Evolutionary conservation across 2,888 invertebrate species (phyloP).

Genomic region (Cotesia congregata): DNA sequence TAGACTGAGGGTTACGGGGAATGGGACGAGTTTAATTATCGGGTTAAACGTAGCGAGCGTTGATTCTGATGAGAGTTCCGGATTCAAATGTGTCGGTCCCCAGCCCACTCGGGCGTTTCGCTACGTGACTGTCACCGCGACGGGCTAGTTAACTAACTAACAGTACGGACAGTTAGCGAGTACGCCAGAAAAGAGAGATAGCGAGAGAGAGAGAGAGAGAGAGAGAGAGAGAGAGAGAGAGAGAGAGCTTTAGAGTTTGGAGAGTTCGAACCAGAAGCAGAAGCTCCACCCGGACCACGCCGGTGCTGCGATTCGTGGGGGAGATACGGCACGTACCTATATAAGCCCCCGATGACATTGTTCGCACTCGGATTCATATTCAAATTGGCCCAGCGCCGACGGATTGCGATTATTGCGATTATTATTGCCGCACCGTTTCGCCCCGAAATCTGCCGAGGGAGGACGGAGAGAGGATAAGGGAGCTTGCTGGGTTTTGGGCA

Average conservation of each 20-base stretch:
- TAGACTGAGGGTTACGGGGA: conserved; percentile 32
- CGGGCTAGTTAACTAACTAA: conserved; percentile 69
- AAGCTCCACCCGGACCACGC: neutral
- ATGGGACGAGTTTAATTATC: conserved; percentile 66
- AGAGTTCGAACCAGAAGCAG: neutral
- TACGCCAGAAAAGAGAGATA: conserved; percentile 9
- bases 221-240: conserved; percentile 28
- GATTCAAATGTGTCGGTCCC: conserved; percentile 65
- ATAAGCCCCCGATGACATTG: conserved; percentile 65
- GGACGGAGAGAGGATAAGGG: neutral
- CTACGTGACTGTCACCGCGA: conserved; percentile 68
- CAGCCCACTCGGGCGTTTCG: conserved; percentile 37
- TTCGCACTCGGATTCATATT: conserved; percentile 70
- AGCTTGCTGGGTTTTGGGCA: neutral
- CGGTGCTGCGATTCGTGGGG: conserved; percentile 61
- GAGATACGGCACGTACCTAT: conserved; percentile 67
- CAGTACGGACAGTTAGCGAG: conserved; percentile 62
- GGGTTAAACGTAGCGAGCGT: conserved; percentile 69
- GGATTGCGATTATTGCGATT: conserved; percentile 67
- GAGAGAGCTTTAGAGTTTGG: neutral
- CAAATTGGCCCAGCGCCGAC: conserved; percentile 64
- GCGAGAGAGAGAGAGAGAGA: conserved; percentile 27
- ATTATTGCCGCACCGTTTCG: conserved; percentile 59
- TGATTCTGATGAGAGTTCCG: conserved; percentile 70
- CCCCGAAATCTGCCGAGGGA: conserved; percentile 20